Conservation (phyloP, 2,113 vertebrate genomes). For the Leucopsar rothschildi region DNA sequence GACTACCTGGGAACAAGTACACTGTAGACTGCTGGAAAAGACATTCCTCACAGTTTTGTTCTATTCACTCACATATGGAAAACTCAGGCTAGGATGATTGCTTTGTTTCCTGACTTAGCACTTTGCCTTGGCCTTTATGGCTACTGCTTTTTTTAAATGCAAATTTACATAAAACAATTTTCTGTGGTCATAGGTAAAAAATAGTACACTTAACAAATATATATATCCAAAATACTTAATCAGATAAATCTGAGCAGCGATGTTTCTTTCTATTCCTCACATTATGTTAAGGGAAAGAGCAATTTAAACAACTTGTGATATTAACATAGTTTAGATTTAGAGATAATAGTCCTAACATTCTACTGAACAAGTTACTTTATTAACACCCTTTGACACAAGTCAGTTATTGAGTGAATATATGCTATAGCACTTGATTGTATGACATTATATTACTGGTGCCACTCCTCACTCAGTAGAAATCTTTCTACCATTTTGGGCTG, state of each 20-base stretch:
- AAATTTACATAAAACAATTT: neutral
- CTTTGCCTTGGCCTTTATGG: neutral
- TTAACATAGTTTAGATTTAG: neutral
- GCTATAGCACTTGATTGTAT: neutral
- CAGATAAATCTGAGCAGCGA: neutral
- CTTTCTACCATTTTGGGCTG: neutral
- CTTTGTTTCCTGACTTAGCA: neutral
- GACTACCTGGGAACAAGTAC: neutral
- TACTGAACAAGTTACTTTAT: neutral
- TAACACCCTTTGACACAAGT: rapidly evolving
- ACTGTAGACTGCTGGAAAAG: neutral
- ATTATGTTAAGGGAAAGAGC: neutral
- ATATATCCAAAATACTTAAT: neutral
- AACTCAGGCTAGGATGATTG: neutral
- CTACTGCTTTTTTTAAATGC: neutral
- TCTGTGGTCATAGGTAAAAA: neutral
- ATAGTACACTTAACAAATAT: neutral
- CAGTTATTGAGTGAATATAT: neutral
- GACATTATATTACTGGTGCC: neutral
- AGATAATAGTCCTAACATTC: neutral
- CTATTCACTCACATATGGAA: neutral
- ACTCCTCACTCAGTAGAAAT: neutral
- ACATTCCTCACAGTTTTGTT: neutral
- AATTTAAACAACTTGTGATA: neutral
- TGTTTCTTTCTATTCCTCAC: neutral